Conservation (phyloP, 1,140 invertebrate genomes). For the Apocrypta bakeri region DNA sequence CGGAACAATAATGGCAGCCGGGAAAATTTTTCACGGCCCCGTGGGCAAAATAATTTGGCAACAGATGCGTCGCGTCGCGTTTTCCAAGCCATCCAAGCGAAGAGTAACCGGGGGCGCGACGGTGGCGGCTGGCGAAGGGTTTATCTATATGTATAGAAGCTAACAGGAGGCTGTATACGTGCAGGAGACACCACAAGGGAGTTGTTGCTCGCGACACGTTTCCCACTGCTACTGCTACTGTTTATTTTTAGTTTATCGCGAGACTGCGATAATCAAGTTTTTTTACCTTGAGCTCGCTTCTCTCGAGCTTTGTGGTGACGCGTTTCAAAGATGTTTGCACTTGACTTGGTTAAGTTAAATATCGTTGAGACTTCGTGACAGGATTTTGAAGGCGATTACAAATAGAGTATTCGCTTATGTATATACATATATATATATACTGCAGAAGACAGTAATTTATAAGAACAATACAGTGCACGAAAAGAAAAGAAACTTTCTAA, state of each 20-base stretch:
- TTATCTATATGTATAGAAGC: not conserved
- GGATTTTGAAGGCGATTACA: too few species aligned
- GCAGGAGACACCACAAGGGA: not conserved
- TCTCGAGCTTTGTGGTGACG: too few species aligned
- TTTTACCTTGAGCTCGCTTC: not conserved
- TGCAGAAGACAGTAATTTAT: not conserved
- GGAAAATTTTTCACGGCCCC: conserved; percentile 73
- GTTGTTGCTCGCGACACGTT: not conserved
- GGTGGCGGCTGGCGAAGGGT: conserved; percentile 50
- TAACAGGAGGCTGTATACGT: not conserved
- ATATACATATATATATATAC: not conserved
- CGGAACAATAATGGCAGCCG: conserved; percentile 71
- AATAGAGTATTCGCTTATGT: too few species aligned
- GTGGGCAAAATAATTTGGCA: conserved; percentile 75
- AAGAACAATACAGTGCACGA: not conserved
- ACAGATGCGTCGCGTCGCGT: conserved; percentile 72
- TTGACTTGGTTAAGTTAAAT: too few species aligned
- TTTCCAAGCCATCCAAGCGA: conserved; percentile 62
- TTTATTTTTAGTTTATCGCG: conserved; percentile 19
- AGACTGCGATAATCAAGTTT: conserved; percentile 49
- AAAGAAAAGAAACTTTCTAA: not conserved
- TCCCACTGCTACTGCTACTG: not conserved
- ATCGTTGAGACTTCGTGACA: too few species aligned
- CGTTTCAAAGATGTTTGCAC: too few species aligned
- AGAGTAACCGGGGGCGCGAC: conserved; percentile 43